A percentile compares a stretch with the other conserved stretches of the same genome.
Conservation (phyloP, 2,888 invertebrate species). For the Chalcis sispes region DNA sequence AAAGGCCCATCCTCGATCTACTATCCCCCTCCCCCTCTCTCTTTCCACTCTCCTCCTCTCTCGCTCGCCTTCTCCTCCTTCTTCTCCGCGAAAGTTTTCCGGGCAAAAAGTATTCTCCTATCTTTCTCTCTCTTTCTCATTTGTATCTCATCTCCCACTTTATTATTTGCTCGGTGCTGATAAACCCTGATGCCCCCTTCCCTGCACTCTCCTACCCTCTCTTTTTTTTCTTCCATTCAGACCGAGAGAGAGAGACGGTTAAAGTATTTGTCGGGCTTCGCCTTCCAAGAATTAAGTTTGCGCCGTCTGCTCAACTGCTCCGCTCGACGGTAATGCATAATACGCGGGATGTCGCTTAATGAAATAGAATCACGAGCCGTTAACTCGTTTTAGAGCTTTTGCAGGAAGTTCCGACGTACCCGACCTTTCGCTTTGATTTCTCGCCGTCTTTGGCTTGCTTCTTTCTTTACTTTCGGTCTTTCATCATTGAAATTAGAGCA, state of each 20-base stretch:
- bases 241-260: background rate
- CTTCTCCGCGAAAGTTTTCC: background rate
- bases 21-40: background rate
- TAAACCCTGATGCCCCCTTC: background rate
- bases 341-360: constrained; percentile 44
- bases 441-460: constrained; percentile 6
- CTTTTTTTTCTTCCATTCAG: background rate
- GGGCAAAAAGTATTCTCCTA: background rate
- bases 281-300: constrained; percentile 14
- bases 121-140: too few relatives aligned
- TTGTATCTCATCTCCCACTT: background rate
- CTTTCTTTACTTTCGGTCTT: background rate
- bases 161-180: too few relatives aligned
- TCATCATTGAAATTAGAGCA: constrained; percentile 33
- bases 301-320: background rate
- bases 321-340: constrained; percentile 14
- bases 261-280: constrained; percentile 4
- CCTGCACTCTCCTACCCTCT: constrained; percentile 18
- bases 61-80: constrained; percentile 2
- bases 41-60: constrained; percentile 45
- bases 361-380: constrained; percentile 33
- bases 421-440: constrained; percentile 18
- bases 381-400: constrained; percentile 17
- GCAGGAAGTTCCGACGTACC: constrained; percentile 20
- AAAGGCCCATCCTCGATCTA: constrained; percentile 43